Evolutionary conservation across 2,113 vertebrate species (phyloP), one percentile per base, ranked within the genome.

Genomic region (Benitochromis conjunctus): DNA sequence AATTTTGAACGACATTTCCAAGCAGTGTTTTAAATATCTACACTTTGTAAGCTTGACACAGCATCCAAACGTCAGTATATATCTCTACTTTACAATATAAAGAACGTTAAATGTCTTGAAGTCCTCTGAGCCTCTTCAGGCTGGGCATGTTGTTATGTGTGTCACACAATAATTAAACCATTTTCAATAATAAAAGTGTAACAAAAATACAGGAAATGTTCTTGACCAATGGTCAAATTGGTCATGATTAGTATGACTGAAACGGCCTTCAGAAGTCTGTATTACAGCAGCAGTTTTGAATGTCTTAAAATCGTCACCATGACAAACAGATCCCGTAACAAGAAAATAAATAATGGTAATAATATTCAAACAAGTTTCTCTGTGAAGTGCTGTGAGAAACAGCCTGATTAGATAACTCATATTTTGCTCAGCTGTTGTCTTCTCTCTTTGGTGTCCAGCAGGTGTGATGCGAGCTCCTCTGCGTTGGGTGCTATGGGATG

Each of bases 401-500:
- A 46, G 4, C 16, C 19, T 46, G 11, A 5, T 53, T 5, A 90
- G 34, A 31, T 31, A 41, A 54, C 26, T 79, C 7, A 26, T 3
- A 51, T 9, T 43, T 85, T 55, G 8, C 62, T 56, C 9, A 4
- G n/a, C 43, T n/a, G 21, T 58, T 51, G 43, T 84, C 24, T 69
- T 8, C 4, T 43, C 21, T 83, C 19, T 69, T 18, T 57, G 14
- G 9, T 41, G 16, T 58, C 62, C 19, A 69, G 34, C 57, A 92
- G 94, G 91, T 86, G 91, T 34, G 5, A 97, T 96, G 83, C 79
- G 58, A 26, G 82, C 78, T 88, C 74, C 93, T 48, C 94, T 98
- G 16, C 96, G 94, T 16, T 97, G 98, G 74, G 91, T 99, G 36
- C 97, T 98, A 0, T 99, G 98, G 98, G 98, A 99, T 0, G 96